Conservation (phyloP, 2,797 vertebrate genomes). For the Lithobates pipiens region DNA sequence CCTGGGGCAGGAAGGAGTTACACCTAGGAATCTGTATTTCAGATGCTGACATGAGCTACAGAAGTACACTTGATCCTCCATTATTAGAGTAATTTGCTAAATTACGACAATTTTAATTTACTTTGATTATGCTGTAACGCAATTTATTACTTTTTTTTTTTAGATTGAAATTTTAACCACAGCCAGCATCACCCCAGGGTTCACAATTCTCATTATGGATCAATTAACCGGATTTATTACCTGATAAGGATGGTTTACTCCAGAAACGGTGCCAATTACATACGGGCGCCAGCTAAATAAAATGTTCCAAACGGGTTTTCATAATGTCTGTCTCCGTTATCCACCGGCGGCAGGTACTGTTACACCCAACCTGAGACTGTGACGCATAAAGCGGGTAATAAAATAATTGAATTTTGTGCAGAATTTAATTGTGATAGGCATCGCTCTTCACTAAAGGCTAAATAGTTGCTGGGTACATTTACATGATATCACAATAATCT, state of each 20-base stretch:
- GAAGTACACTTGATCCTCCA: constrained; percentile 13
- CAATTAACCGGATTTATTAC: constrained; percentile 59
- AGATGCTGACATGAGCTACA: not conserved
- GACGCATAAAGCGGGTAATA: not conserved
- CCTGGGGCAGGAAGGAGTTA: no score
- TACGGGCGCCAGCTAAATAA: constrained; percentile 33
- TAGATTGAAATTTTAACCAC: constrained; percentile 57
- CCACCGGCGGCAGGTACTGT: constrained; percentile 5
- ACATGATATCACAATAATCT: not conserved
- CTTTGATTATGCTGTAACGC: constrained; percentile 52
- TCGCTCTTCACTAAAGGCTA: not conserved
- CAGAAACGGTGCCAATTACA: constrained; percentile 51
- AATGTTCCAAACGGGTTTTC: constrained; percentile 35
- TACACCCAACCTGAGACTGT: not conserved
- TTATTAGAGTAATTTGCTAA: constrained; percentile 46
- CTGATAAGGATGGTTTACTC: constrained; percentile 57
- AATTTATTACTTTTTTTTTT: constrained; percentile 45
- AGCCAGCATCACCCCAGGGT: constrained; percentile 48
- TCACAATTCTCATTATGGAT: constrained; percentile 58
- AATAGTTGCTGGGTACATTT: not conserved
- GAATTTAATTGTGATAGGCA: not conserved
- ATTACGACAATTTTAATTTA: constrained; percentile 56
- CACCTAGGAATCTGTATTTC: no score
- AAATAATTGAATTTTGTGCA: constrained; percentile 11
- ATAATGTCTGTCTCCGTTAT: constrained; percentile 1